A percentile compares a stretch with the other conserved stretches of the same genome.
These are phyloP conservation scores for Otis tarda DNA, from an alignment of 2,113 vertebrate genomes.

Conservation along the genomic window DNA sequence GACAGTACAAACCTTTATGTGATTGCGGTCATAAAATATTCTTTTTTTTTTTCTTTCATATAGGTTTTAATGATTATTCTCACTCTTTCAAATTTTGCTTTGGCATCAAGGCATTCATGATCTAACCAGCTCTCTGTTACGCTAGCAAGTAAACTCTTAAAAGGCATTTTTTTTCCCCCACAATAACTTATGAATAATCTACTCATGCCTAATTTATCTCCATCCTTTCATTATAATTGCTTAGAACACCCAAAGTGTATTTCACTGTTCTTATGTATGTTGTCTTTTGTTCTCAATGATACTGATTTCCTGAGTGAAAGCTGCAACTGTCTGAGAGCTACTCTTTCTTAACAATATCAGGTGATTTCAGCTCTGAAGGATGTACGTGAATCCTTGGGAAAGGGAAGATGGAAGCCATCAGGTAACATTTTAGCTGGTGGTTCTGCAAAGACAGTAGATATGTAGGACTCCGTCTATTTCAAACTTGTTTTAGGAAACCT, in stretches of 20 bases:
- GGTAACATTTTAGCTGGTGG: neutral
- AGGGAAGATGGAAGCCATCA: neutral
- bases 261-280: rapidly evolving
- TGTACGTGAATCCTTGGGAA: neutral
- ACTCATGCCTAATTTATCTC: neutral
- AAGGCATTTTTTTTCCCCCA: neutral
- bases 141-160: neutral
- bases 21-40: neutral
- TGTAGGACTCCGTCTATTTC: neutral
- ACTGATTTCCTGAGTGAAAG: neutral
- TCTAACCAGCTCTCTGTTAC: neutral
- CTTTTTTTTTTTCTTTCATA: neutral
- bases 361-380: neutral
- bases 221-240: neutral
- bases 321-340: neutral
- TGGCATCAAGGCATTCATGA: neutral
- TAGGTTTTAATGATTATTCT: neutral
- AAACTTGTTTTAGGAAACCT: neutral
- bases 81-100: neutral
- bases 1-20: neutral
- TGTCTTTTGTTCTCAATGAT: neutral
- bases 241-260: rapidly evolving
- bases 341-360: neutral
- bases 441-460: neutral
- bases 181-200: neutral